These are phyloP conservation scores for Hystrix cristata DNA, from an alignment of 2,113 vertebrate species.

Conservation along the genomic window DNA sequence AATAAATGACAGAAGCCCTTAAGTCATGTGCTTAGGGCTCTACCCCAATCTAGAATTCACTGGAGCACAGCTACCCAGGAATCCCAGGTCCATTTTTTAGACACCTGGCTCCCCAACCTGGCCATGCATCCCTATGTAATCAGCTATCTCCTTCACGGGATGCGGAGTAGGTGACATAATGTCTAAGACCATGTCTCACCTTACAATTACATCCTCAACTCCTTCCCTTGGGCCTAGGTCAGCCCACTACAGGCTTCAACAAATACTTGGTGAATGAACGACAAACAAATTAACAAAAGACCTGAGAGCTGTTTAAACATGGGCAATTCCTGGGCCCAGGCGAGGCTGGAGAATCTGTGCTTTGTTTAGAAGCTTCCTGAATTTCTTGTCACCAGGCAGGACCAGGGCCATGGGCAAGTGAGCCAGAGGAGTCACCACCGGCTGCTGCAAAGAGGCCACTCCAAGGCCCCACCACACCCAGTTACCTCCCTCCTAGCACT, in stretches of 20 bases:
- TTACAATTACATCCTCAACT: rapidly evolving
- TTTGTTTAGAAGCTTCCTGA: slow-evolving; percentile 20
- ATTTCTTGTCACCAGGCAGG: no score
- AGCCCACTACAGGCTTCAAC: neutral
- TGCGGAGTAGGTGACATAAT: neutral
- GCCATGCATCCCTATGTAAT: neutral
- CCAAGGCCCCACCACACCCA: neutral
- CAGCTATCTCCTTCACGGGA: neutral
- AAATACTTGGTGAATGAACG: neutral
- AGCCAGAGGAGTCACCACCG: neutral
- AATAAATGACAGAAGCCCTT: neutral
- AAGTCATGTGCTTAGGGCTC: neutral
- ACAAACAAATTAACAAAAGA: neutral
- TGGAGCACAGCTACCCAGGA: neutral
- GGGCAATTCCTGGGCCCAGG: neutral
- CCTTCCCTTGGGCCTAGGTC: neutral
- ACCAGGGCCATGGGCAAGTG: neutral
- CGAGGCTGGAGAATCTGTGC: neutral
- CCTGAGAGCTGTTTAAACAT: neutral
- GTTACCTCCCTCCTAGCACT: neutral
- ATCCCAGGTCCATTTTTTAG: neutral
- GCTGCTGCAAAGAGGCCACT: neutral
- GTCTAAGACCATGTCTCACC: neutral
- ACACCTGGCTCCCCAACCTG: neutral
- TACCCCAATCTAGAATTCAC: neutral